phyloP scores from a whole-genome alignment of 1,140 invertebrate genomes.

The Pogonognathellus flavescens region DNA sequence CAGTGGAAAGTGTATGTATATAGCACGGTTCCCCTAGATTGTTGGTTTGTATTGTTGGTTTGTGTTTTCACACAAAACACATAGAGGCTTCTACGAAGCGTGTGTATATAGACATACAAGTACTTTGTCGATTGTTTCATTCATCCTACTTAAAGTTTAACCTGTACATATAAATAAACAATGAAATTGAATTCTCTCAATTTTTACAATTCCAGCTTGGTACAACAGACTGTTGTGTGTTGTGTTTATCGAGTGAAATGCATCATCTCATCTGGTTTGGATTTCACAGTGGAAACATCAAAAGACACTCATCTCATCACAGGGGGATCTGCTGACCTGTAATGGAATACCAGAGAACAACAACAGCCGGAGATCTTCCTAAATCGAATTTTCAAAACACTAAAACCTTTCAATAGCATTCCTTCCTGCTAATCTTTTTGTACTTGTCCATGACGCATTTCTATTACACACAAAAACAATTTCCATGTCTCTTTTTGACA shows the following conservation, averaged over 20 bases:
- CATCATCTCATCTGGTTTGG: slow-evolving; percentile 10
- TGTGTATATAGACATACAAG: no score
- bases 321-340: neutral
- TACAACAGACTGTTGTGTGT: neutral
- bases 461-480: neutral
- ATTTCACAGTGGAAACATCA: slow-evolving; percentile 37
- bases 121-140: no score
- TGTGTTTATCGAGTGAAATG: slow-evolving; percentile 24
- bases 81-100: no score
- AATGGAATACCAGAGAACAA: slow-evolving; percentile 21
- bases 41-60: no score
- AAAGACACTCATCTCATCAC: slow-evolving; percentile 17
- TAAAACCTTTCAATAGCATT: neutral
- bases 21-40: no score
- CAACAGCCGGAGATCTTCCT: slow-evolving; percentile 1
- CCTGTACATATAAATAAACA: slow-evolving; percentile 4
- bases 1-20: no score
- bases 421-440: slow-evolving; percentile 6
- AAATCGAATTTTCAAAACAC: neutral
- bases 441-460: neutral
- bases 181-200: slow-evolving; percentile 16
- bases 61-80: no score
- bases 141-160: no score
- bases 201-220: neutral
- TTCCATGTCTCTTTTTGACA: no score